phyloP scores from a whole-genome alignment of 2,888 invertebrate species.

The Cerceris ruficornis region DNA sequence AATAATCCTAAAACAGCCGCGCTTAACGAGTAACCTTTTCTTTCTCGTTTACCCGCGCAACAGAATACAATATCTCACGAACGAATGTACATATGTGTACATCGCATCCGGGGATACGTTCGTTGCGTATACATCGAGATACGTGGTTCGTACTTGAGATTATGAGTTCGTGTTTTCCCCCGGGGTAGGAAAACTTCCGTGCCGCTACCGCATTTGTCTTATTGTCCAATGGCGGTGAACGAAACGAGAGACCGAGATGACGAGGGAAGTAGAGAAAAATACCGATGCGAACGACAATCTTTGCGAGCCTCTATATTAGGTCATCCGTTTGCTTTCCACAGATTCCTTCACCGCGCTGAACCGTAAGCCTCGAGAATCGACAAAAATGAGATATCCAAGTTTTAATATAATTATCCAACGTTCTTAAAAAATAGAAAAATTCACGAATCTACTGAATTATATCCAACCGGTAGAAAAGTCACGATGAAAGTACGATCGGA shows the following conservation, averaged over 20 bases:
- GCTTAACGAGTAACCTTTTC: neutral
- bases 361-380: too few relatives aligned
- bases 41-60: neutral
- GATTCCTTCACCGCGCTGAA: neutral
- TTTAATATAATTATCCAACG: neutral
- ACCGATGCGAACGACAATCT: slow-evolving; percentile 11
- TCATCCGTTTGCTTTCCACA: neutral
- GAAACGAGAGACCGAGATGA: slow-evolving; percentile 7
- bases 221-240: slow-evolving; percentile 16
- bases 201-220: slow-evolving; percentile 6
- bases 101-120: neutral
- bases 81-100: neutral
- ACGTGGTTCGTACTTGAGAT: neutral
- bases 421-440: neutral
- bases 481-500: slow-evolving; percentile 14
- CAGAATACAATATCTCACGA: neutral
- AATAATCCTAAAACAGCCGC: too few relatives aligned
- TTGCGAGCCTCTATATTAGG: slow-evolving; percentile 14
- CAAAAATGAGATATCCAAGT: neutral
- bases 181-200: slow-evolving; percentile 17
- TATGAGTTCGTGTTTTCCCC: slow-evolving; percentile 10
- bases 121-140: slow-evolving; percentile 14
- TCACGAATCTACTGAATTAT: neutral
- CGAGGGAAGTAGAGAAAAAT: slow-evolving; percentile 9
- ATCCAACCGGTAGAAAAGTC: neutral